phyloP scores from a whole-genome alignment of 2,888 invertebrate genomes.

The Rhagophthalmus giganteus region DNA sequence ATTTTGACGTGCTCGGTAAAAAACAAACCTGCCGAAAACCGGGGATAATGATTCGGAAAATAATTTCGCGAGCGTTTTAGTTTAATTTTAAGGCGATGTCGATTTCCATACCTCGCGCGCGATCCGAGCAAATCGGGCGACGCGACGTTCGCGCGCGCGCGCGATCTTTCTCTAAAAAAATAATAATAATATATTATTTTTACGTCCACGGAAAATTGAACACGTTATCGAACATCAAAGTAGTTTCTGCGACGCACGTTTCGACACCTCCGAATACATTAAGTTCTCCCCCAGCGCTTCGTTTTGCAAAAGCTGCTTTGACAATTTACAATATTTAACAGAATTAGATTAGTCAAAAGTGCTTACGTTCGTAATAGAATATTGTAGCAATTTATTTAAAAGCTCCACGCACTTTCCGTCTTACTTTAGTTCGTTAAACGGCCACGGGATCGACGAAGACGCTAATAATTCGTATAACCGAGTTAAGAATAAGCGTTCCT shows the following conservation, averaged over 20 bases:
- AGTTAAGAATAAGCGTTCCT: slow-evolving; percentile 39
- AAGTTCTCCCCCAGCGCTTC: slow-evolving; percentile 15
- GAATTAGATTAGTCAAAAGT: slow-evolving; percentile 43
- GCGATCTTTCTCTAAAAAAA: too few relatives aligned
- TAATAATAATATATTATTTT: too few relatives aligned
- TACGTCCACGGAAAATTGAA: too few relatives aligned
- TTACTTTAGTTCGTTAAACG: slow-evolving; percentile 17
- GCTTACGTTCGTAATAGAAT: slow-evolving; percentile 40
- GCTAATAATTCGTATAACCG: slow-evolving; percentile 27
- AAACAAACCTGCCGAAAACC: slow-evolving; percentile 10
- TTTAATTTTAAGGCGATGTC: slow-evolving; percentile 6
- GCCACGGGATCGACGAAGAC: slow-evolving; percentile 12
- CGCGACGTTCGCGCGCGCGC: too few relatives aligned
- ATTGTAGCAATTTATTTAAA: slow-evolving; percentile 41
- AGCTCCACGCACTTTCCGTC: slow-evolving; percentile 28
- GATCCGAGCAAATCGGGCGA: too few relatives aligned
- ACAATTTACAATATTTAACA: slow-evolving; percentile 39
- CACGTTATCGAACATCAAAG: slow-evolving; percentile 16
- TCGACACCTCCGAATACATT: slow-evolving; percentile 13
- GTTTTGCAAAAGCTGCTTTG: slow-evolving; percentile 20
- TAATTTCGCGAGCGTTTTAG: slow-evolving; percentile 5
- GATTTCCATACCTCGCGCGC: slow-evolving; percentile 9
- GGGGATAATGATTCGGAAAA: slow-evolving; percentile 20
- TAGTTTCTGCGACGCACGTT: slow-evolving; percentile 2
- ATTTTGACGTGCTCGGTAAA: slow-evolving; percentile 19